Evolutionary conservation across 2,113 vertebrate genomes (phyloP).

Genomic region (Promerops cafer): DNA sequence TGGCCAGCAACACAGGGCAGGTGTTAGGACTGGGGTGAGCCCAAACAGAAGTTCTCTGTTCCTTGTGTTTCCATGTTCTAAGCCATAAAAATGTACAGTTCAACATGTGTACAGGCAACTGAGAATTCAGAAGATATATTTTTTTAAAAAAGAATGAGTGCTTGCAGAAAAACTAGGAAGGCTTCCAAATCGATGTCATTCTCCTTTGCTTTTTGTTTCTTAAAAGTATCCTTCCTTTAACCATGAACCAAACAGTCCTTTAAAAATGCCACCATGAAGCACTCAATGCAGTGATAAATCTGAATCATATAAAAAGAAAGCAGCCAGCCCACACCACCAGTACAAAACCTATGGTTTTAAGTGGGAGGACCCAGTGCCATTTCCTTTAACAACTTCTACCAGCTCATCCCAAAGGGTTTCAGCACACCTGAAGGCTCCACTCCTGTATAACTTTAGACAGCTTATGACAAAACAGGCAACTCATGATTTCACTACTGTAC

Average conservation of each 20-base stretch:
- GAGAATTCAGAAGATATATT: neutral
- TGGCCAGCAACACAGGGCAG: neutral
- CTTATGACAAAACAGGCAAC: neutral
- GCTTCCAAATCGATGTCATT: neutral
- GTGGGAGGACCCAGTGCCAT: neutral
- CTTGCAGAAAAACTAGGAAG: neutral
- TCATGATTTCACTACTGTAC: neutral
- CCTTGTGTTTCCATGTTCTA: neutral
- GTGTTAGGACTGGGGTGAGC: neutral
- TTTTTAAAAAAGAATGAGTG: neutral
- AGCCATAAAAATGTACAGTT: neutral
- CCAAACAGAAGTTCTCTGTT: neutral
- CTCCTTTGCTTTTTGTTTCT: neutral
- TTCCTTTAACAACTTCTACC: neutral
- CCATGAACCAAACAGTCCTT: neutral
- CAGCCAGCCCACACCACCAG: neutral
- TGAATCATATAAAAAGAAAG: neutral
- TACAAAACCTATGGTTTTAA: neutral
- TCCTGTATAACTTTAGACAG: neutral
- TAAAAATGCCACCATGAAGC: constrained; percentile 1
- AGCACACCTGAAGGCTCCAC: neutral
- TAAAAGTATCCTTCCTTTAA: neutral
- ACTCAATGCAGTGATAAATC: constrained; percentile 24
- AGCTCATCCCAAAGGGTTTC: neutral
- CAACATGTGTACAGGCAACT: neutral